These are phyloP conservation scores for Agrypnus murinus DNA, from an alignment of 2,888 invertebrate genomes.

Conservation along the genomic window DNA sequence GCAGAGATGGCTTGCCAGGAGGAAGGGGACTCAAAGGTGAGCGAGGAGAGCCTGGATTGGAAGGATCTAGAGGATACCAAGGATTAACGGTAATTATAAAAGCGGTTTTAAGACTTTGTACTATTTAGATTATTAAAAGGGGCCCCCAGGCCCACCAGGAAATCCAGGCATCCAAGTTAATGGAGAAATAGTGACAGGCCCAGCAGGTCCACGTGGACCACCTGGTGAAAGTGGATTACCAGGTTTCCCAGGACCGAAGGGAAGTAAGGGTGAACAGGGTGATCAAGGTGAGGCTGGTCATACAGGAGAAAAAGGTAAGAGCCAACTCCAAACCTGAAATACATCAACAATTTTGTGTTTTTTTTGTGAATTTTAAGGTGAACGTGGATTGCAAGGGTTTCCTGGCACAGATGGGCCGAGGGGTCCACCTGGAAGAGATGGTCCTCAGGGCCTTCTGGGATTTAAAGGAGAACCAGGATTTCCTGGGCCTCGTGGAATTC, in stretches of 20 bases:
- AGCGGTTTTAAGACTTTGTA: neutral
- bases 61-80: constrained; percentile 57
- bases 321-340: neutral
- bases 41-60: constrained; percentile 69
- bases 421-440: constrained; percentile 70
- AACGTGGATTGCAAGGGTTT: constrained; percentile 72
- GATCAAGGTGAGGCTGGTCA: constrained; percentile 64
- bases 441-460: constrained; percentile 70
- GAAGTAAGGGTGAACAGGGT: constrained; percentile 56
- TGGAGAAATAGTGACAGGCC: constrained; percentile 25
- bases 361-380: constrained; percentile 61
- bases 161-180: constrained; percentile 34
- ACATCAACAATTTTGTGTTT: neutral
- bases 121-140: constrained; percentile 13
- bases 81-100: constrained; percentile 33
- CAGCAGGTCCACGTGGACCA: constrained; percentile 42
- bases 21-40: constrained; percentile 69
- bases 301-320: constrained; percentile 65
- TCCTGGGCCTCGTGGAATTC: constrained; percentile 57
- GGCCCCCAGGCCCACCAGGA: constrained; percentile 71
- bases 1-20: constrained; percentile 67
- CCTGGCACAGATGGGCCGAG: constrained; percentile 72
- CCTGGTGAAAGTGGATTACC: constrained; percentile 54
- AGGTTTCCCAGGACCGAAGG: constrained; percentile 70
- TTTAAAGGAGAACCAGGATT: constrained; percentile 58